Evolutionary conservation across 2,113 vertebrate genomes (phyloP), one percentile per base, ranked within the genome.

Genomic region (Microtus oregoni): DNA sequence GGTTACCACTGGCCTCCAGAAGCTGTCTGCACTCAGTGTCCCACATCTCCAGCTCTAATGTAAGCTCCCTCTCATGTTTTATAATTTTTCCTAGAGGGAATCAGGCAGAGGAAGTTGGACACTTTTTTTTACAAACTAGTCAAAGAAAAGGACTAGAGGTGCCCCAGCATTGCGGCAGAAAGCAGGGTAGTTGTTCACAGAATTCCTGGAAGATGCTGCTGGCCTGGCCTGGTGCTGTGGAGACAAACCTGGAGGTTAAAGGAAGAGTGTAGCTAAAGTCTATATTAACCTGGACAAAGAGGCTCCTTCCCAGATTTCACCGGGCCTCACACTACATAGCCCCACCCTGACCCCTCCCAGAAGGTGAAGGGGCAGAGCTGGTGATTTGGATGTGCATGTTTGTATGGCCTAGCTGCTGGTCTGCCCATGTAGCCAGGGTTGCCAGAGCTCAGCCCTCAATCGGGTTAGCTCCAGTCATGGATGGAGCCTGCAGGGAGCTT

Each of bases 41-140:
- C 89, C 67, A 22, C 35, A 65, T 89, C 47, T 72, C 65, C n/a
- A 82, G 1, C 19, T 65, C 14, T 79, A 19, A 92, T 7, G 32
- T 20, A 47, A 65, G 63, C 10, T 72, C 19, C 35, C 50, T 88
- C 81, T 65, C 13, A 72, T 61, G 73, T 28, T 41, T 88, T 55
- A 75, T 65, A 92, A 41, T 94, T 65, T 93, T 52, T 94, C 26
- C 52, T 55, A 86, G 63, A 78, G 85, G 94, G 35, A 79, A 28
- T 77, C 81, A 77, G 76, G 87, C 63, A 65, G 47, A 85, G 79
- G 30, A 82, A 50, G 35, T 26, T 38, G 73, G 72, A 24, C 14
- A 63, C n/a, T 67, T 86, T 38, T 76, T 32, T n/a, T 14, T 47
- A 41, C 26, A 44, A 61, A 50, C 76, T 55, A 68, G 50, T 55